Evolutionary conservation across 2,797 vertebrate genomes (phyloP), one percentile per base, ranked within the genome.

Genomic region (Lateolabrax maculatus): DNA sequence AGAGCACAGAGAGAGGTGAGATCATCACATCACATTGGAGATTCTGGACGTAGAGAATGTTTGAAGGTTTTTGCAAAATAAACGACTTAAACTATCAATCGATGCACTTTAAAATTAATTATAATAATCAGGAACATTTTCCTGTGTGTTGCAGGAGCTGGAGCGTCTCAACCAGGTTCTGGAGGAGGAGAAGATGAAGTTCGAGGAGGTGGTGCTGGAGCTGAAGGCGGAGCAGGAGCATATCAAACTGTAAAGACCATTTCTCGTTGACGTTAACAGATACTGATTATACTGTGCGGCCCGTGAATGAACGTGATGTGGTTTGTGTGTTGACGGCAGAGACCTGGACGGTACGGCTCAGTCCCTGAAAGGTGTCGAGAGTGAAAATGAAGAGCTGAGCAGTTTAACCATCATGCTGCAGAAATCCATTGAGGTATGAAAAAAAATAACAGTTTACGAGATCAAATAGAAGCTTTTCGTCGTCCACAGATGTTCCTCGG

Each of bases 161-260:
- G 97, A 99, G 84, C 96, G 96, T 39, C 93, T 99, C 67, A 99
- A 99, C 89, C 97, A 97, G 90, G 87, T 98, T 3, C 92, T 99
- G 88, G 98, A 98, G 86, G 97, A 97, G 1, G 98, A 99, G 94
- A 99, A 99, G 87, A 94, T 95, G 78, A 97, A 92, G 89, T 99
- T 97, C 87, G 97, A 99, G 83, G 98, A 99, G 89, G 96, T 99
- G 80, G 96, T 99, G 12, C 90, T 94, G 89, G 98, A 99, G 84
- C 95, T 99, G 86, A 96, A 95, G 78, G 80, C 94, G 13, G 98
- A 99, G 80, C 98, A 99, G 90, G 97, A 99, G 23, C 97, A 99
- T 89, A 99, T 99, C 89, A 98, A 96, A 88, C 87, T 95, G 98
- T 99, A 79, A 86, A 7, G 21, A 0, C 4, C 9, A 0, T 46